These are phyloP conservation scores for Ophioderma brevispina DNA, from an alignment of 35 echinoderm and acorn worm genomes.

Conservation along the genomic window DNA sequence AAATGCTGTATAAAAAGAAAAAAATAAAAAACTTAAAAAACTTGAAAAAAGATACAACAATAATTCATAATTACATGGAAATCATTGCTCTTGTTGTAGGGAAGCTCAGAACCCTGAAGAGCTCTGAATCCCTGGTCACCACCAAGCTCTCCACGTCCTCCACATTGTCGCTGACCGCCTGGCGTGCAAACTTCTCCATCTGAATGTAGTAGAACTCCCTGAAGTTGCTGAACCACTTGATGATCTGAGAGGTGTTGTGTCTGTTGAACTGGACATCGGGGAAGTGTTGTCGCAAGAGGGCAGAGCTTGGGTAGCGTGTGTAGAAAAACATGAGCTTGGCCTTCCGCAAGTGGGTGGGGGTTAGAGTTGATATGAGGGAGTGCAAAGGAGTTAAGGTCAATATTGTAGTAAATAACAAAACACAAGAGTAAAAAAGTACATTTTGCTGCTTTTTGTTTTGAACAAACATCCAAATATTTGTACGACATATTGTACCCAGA, in stretches of 20 bases:
- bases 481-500: too few relatives aligned
- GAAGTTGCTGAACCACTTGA: slow-evolving; percentile 99
- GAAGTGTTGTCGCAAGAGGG: slow-evolving; percentile 87
- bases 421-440: too few relatives aligned
- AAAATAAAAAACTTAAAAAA: too few relatives aligned
- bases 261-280: slow-evolving; percentile 99
- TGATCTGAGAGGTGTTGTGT: slow-evolving; percentile 99
- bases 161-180: slow-evolving; percentile 73
- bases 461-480: too few relatives aligned
- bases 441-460: too few relatives aligned
- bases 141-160: slow-evolving; percentile 56
- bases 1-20: too few relatives aligned
- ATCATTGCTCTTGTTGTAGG: slow-evolving; percentile 99
- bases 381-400: slow-evolving; percentile 67
- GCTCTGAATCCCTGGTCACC: slow-evolving; percentile 83
- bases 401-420: too few relatives aligned
- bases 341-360: slow-evolving; percentile 92
- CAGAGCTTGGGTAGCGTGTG: slow-evolving; percentile 92
- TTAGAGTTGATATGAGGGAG: slow-evolving; percentile 80
- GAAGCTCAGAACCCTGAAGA: slow-evolving; percentile 91
- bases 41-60: neutral
- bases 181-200: slow-evolving; percentile 99
- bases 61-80: slow-evolving; percentile 62
- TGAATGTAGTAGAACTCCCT: slow-evolving; percentile 99
- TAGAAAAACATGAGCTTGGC: slow-evolving; percentile 99